Percentiles rank a stretch among this genome's conserved stretches.
These are phyloP conservation scores for Diploscapter pachys DNA, from an alignment of 1,140 invertebrate genomes.

Conservation along the genomic window DNA sequence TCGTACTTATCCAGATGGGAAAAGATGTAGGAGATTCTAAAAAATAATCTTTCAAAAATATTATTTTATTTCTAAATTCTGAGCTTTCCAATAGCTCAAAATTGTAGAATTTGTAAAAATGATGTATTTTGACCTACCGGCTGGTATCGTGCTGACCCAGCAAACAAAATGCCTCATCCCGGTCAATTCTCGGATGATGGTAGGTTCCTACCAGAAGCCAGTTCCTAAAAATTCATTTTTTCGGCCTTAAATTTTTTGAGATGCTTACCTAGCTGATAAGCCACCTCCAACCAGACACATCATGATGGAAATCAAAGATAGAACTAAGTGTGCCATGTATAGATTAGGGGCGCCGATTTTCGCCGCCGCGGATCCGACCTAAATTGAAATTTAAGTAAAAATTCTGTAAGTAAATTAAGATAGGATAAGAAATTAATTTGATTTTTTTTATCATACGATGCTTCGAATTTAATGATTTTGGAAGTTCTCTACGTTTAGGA, in stretches of 20 bases:
- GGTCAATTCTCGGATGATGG: slow-evolving; percentile 43
- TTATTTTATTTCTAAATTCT: background rate
- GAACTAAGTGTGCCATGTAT: slow-evolving; percentile 47
- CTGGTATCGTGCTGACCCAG: slow-evolving; percentile 48
- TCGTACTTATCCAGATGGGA: slow-evolving; percentile 52
- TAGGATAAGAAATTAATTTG: background rate
- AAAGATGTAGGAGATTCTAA: slow-evolving; percentile 49
- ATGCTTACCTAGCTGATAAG: slow-evolving; percentile 37
- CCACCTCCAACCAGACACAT: slow-evolving; percentile 43
- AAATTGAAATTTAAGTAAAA: background rate
- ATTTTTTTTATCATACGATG: background rate
- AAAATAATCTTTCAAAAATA: background rate
- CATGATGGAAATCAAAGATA: slow-evolving; percentile 48
- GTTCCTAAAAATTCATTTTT: slow-evolving; percentile 29
- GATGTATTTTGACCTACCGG: background rate
- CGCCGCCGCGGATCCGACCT: slow-evolving; percentile 42
- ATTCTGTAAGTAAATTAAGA: background rate
- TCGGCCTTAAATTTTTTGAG: slow-evolving; percentile 7
- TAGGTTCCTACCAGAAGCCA: slow-evolving; percentile 45
- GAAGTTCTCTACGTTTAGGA: too few relatives aligned
- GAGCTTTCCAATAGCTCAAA: too few relatives aligned
- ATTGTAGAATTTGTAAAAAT: too few relatives aligned
- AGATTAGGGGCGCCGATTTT: slow-evolving; percentile 44
- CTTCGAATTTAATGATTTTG: background rate
- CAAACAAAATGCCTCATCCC: slow-evolving; percentile 48